Percentiles rank a stretch among this genome's conserved stretches.
These are phyloP conservation scores for Parnassius glacialis DNA, from an alignment of 2,888 invertebrate genomes.

Conservation along the genomic window DNA sequence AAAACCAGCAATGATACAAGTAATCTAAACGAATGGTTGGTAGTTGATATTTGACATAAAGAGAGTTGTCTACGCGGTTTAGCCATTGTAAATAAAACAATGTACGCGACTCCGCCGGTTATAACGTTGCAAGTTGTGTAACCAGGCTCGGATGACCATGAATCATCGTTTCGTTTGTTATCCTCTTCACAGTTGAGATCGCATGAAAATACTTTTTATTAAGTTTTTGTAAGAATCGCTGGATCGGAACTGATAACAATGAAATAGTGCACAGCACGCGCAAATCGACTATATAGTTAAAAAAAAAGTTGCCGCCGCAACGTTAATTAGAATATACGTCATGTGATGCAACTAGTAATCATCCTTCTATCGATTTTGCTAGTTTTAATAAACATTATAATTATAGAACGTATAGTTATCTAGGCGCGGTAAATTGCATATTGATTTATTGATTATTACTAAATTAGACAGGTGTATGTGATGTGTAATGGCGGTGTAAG, in stretches of 20 bases:
- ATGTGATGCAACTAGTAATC: slow-evolving; percentile 28
- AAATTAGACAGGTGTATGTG: slow-evolving; percentile 10
- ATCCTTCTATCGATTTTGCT: slow-evolving; percentile 26
- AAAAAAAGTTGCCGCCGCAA: slow-evolving; percentile 23
- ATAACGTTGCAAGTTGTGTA: slow-evolving; percentile 12
- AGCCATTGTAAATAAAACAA: slow-evolving; percentile 18
- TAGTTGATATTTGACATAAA: not conserved
- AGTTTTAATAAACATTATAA: slow-evolving; percentile 35
- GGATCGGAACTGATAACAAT: slow-evolving; percentile 32
- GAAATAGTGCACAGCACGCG: slow-evolving; percentile 24
- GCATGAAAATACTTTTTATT: slow-evolving; percentile 10
- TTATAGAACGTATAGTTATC: slow-evolving; percentile 32
- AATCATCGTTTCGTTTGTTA: slow-evolving; percentile 16
- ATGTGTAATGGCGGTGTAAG: no score
- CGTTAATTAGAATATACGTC: slow-evolving; percentile 29
- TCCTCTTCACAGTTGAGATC: slow-evolving; percentile 8
- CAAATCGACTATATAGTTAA: slow-evolving; percentile 29
- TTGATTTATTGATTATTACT: slow-evolving; percentile 36
- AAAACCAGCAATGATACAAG: no score
- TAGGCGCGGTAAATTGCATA: slow-evolving; percentile 33
- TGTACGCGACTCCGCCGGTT: not conserved
- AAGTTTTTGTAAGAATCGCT: slow-evolving; percentile 29
- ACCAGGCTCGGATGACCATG: slow-evolving; percentile 7
- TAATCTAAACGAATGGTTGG: not conserved
- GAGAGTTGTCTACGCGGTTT: slow-evolving; percentile 12